These are phyloP conservation scores for Diorhabda sublineata DNA, from an alignment of 1,140 invertebrate genomes.

Conservation along the genomic window DNA sequence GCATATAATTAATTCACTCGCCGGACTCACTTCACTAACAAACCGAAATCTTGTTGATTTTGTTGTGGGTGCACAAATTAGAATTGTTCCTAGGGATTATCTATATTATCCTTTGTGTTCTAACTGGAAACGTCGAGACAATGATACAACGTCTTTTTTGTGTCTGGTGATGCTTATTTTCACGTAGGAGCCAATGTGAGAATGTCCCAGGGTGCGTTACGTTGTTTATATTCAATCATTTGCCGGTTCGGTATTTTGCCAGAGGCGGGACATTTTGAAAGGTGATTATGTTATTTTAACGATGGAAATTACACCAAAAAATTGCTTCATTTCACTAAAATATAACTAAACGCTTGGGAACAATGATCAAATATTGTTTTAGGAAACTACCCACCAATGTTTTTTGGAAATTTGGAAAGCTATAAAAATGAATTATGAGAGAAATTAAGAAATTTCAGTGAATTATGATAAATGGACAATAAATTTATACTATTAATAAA, in stretches of 20 bases:
- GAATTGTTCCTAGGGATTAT: conserved; percentile 6
- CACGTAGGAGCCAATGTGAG: conserved; percentile 5
- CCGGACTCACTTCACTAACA: neutral
- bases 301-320: no score
- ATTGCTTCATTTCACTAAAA: no score
- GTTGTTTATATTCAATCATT: conserved; percentile 13
- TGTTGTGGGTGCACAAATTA: conserved; percentile 12
- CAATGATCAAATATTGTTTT: no score
- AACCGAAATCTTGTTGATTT: conserved; percentile 3
- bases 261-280: neutral
- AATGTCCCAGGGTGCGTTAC: conserved; percentile 10
- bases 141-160: conserved; percentile 11
- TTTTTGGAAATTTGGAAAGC: no score
- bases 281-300: no score
- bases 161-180: conserved; percentile 14
- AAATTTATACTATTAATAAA: no score
- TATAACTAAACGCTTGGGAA: no score
- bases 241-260: conserved; percentile 1
- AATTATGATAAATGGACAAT: no score
- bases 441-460: no score
- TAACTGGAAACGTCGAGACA: neutral
- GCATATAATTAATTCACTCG: conserved; percentile 2
- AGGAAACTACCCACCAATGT: no score
- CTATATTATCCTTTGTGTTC: conserved; percentile 5
- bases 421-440: no score